These are phyloP conservation scores for Drosophila melanica DNA, from an alignment of 1,140 invertebrate species.

Conservation along the genomic window DNA sequence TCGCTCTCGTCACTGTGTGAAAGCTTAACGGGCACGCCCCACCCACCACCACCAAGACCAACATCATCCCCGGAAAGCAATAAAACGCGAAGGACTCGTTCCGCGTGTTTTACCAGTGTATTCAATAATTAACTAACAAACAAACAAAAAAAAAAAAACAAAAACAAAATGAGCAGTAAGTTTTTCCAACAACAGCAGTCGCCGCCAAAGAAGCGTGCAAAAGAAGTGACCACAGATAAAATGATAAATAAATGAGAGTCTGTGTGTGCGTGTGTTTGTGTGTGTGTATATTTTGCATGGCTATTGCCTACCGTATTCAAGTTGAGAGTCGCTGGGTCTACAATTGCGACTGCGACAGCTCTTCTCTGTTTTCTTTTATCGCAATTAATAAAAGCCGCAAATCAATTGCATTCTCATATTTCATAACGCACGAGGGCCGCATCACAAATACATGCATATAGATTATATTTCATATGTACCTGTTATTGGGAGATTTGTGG, in stretches of 20 bases:
- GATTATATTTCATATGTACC: slow-evolving; percentile 43
- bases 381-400: slow-evolving; percentile 48
- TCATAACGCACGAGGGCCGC: slow-evolving; percentile 54
- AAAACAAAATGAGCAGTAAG: slow-evolving; percentile 79
- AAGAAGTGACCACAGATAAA: slow-evolving; percentile 44
- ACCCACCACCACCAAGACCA: slow-evolving; percentile 51
- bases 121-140: slow-evolving; percentile 42
- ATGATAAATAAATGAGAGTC: slow-evolving; percentile 39
- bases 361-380: slow-evolving; percentile 18
- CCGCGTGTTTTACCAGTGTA: slow-evolving; percentile 53
- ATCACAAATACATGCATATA: slow-evolving; percentile 53
- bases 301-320: slow-evolving; percentile 25
- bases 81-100: slow-evolving; percentile 45
- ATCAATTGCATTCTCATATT: slow-evolving; percentile 53
- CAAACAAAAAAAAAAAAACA: slow-evolving; percentile 44
- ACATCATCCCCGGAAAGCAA: slow-evolving; percentile 39
- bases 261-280: slow-evolving; percentile 46
- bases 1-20: slow-evolving; percentile 62
- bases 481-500: slow-evolving; percentile 9
- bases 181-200: slow-evolving; percentile 42
- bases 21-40: slow-evolving; percentile 70
- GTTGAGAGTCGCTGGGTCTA: slow-evolving; percentile 24
- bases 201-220: slow-evolving; percentile 32
- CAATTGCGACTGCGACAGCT: slow-evolving; percentile 10
- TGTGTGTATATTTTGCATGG: slow-evolving; percentile 62